Evolutionary conservation across 2,113 vertebrate genomes (phyloP).

Genomic region (Hiodon tergisus): DNA sequence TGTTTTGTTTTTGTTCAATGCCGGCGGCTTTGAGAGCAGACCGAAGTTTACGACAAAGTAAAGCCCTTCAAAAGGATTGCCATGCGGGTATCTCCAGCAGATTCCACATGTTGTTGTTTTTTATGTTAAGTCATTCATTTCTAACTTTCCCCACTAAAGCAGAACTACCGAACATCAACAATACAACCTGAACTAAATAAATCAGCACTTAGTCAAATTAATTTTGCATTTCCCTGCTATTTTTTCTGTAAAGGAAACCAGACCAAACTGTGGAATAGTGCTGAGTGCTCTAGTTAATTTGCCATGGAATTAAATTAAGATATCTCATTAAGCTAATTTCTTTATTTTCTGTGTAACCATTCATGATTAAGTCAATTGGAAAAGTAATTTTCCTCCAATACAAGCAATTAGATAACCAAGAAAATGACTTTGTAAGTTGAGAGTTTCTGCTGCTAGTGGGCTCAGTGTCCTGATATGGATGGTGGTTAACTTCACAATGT

Average conservation of each 20-base stretch:
- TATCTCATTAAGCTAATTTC: background rate
- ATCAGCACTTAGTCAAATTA: background rate
- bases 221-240: background rate
- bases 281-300: background rate
- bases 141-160: no score
- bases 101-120: no score
- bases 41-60: no score
- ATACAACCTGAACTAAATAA: background rate
- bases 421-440: background rate
- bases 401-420: background rate
- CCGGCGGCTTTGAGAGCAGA: no score
- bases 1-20: no score
- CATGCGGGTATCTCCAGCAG: no score
- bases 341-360: background rate
- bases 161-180: background rate
- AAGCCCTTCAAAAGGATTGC: no score
- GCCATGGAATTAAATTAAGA: slow-evolving; percentile 2
- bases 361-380: background rate
- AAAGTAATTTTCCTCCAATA: background rate
- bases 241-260: background rate
- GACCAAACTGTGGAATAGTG: background rate
- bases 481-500: no score
- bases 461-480: no score
- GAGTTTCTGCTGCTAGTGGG: background rate
- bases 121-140: no score